Base-by-base conservation (phyloP, 2,888 invertebrate genomes). In the Margaritifera margaritifera region DNA sequence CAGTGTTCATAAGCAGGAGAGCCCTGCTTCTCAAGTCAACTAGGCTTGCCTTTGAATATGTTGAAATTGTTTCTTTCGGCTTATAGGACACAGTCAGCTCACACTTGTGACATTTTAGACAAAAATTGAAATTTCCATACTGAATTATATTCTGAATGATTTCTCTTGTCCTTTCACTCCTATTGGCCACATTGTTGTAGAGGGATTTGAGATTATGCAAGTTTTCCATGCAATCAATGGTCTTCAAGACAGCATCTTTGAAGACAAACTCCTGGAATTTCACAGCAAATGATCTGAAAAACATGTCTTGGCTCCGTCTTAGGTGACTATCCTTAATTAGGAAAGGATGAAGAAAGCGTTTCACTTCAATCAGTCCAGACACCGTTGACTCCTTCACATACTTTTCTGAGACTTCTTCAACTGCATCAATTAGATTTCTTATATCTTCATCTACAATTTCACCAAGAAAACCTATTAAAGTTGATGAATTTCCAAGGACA, bases 321-420 rank as follows among this genome's bases (percentile, higher is more conserved):
- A 62, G 18, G 11, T 42, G 0, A 2, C 42, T 42, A n/a, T 67
- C 51, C 6, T 51, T 58, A 42, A 68, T 55, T 20, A 80, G 56
- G 4, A 80, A 27, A 15, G 75, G 78, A 27, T 73, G 69, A 1
- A 80, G 60, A 61, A 76, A 80, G n/a, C 74, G 55, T 62, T 80
- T 76, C 0, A 79, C 74, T 59, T 77, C 77, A 25, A 81, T 79
- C 8, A 81, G 68, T 22, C 69, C 75, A 0, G 81, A 81, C 0
- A 81, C 80, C 22, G 81, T 78, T 11, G 78, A 77, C 55, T 78
- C 81, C 51, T 67, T 66, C 3, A 81, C 79, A 64, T 72, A 78
- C 55, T 79, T 78, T 31, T 81, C 80, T 18, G 81, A 79, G 64
- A 80, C 78, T 60, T 81, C 80, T 60, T 81, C 81, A 1, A 79